Evolutionary conservation across 2,797 vertebrate species (phyloP).

Genomic region (Sebastes alutus): DNA sequence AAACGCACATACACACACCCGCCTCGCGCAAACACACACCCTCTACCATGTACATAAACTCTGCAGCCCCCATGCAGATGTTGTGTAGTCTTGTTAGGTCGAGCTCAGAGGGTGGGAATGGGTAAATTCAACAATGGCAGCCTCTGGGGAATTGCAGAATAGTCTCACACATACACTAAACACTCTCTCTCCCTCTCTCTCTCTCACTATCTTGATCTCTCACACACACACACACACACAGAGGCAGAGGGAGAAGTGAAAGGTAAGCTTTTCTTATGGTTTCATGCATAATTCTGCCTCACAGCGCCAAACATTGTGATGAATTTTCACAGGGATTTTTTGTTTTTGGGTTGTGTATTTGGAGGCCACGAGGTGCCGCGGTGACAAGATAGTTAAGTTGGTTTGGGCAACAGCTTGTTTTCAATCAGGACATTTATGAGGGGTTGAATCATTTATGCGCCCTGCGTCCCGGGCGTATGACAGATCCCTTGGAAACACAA

Average conservation of each 20-base stretch:
- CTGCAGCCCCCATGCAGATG: conserved; percentile 71
- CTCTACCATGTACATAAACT: conserved; percentile 58
- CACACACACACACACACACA: not conserved
- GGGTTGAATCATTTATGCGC: conserved; percentile 77
- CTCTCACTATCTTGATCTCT: conserved; percentile 53
- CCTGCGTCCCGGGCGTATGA: conserved; percentile 71
- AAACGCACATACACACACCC: conserved; percentile 38
- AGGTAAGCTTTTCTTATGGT: conserved; percentile 75
- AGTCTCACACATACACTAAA: conserved; percentile 64
- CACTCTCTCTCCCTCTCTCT: conserved; percentile 32
- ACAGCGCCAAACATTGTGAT: conserved; percentile 51
- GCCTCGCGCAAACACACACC: conserved; percentile 17
- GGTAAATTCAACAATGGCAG: conserved; percentile 70
- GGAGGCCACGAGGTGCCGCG: conserved; percentile 47
- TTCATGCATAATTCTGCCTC: conserved; percentile 77
- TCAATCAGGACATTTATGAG: conserved; percentile 79
- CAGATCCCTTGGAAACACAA: conserved; percentile 79
- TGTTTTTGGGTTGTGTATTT: conserved; percentile 20
- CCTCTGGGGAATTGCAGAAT: conserved; percentile 67
- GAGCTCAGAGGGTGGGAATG: conserved; percentile 72
- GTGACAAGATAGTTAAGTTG: conserved; percentile 62
- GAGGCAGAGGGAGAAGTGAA: conserved; percentile 59
- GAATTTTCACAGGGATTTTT: conserved; percentile 45
- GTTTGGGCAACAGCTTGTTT: conserved; percentile 71
- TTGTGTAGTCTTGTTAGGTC: conserved; percentile 70